Conservation (phyloP, 2,797 vertebrate genomes). For the Malacoraja senta region DNA sequence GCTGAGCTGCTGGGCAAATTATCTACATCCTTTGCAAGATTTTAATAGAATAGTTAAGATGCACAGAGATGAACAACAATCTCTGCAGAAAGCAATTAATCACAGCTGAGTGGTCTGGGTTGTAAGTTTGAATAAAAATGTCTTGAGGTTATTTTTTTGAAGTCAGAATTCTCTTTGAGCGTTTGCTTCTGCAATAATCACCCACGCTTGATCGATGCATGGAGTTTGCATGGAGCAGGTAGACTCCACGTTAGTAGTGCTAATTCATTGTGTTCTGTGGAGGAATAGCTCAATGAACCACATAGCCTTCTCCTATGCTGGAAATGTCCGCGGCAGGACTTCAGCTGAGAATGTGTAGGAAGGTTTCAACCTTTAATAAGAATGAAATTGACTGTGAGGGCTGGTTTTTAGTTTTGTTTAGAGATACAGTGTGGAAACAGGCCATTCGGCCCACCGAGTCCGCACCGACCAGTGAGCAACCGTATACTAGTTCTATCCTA, state of each 20-base stretch:
- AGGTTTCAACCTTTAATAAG: neutral
- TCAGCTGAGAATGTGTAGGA: neutral
- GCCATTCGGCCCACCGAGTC: too few species aligned
- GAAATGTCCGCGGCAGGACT: neutral
- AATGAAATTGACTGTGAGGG: neutral
- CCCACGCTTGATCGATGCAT: neutral
- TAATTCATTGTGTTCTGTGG: neutral
- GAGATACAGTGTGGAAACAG: too few species aligned
- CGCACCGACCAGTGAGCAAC: too few species aligned
- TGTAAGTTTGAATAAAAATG: neutral
- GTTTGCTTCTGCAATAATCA: neutral
- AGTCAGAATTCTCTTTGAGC: neutral
- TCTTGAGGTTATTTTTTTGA: neutral
- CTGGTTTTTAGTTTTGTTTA: neutral
- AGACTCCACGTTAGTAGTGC: neutral
- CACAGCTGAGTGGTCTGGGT: neutral
- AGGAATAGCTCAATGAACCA: neutral
- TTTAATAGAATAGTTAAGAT: too few species aligned
- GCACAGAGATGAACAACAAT: too few species aligned
- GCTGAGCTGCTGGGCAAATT: neutral
- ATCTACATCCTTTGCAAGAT: too few species aligned
- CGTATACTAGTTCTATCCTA: too few species aligned
- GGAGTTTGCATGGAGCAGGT: neutral
- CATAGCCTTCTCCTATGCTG: neutral
- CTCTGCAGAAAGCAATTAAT: neutral